A percentile compares a stretch with the other conserved stretches of the same genome.
Conservation (phyloP, 2,797 vertebrate species). For the Sebastes umbrosus region DNA sequence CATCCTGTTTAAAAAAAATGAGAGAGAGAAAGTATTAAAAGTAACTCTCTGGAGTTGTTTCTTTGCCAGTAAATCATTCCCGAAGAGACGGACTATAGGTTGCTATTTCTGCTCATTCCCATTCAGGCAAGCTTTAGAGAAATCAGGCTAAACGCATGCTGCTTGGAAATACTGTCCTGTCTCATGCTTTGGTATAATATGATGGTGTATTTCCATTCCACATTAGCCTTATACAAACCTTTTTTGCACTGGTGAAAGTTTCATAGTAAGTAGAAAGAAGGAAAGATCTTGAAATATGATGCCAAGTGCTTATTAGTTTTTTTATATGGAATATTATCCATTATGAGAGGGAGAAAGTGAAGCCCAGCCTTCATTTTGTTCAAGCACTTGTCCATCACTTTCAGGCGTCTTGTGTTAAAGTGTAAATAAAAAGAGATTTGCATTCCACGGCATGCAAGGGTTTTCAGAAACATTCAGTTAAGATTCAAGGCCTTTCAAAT, state of each 20-base stretch:
- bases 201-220: slow-evolving; percentile 9
- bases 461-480: background rate
- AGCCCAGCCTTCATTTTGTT: background rate
- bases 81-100: background rate
- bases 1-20: slow-evolving; percentile 79
- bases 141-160: slow-evolving; percentile 74
- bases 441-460: slow-evolving; percentile 59
- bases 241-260: slow-evolving; percentile 83
- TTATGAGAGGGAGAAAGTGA: background rate
- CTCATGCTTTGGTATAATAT: slow-evolving; percentile 48
- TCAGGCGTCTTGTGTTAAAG: slow-evolving; percentile 31
- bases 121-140: slow-evolving; percentile 51
- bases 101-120: slow-evolving; percentile 48
- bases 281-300: slow-evolving; percentile 17
- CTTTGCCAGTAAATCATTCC: slow-evolving; percentile 25
- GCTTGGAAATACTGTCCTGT: slow-evolving; percentile 20
- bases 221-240: slow-evolving; percentile 15
- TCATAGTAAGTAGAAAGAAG: slow-evolving; percentile 30
- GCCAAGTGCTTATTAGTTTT: slow-evolving; percentile 24
- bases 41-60: slow-evolving; percentile 36
- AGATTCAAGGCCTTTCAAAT: background rate
- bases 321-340: background rate
- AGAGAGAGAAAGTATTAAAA: slow-evolving; percentile 77
- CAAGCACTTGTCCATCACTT: slow-evolving; percentile 42
- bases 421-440: slow-evolving; percentile 19